Conservation (phyloP, 2,797 vertebrate species). For the Coregonus ussuriensis region DNA sequence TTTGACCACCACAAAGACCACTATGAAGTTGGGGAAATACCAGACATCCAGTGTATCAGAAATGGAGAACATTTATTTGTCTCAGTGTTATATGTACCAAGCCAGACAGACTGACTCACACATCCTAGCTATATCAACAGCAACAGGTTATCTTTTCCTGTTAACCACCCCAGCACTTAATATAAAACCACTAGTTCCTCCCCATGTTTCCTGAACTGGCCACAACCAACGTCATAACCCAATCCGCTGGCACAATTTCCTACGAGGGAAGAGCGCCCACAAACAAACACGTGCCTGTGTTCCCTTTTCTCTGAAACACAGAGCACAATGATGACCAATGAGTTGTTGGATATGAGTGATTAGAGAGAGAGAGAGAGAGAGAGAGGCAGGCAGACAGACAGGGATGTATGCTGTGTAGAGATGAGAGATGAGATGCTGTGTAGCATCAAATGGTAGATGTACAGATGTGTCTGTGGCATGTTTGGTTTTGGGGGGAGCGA, state of each 20-base stretch:
- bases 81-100: slow-evolving; percentile 45
- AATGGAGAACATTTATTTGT: background rate
- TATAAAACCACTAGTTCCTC: slow-evolving; percentile 80
- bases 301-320: background rate
- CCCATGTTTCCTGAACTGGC: slow-evolving; percentile 72
- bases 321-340: slow-evolving; percentile 5
- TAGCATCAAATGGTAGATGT: slow-evolving; percentile 63
- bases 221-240: slow-evolving; percentile 74
- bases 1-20: slow-evolving; percentile 14
- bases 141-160: slow-evolving; percentile 76
- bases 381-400: too few relatives aligned
- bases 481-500: slow-evolving; percentile 33
- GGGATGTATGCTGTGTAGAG: slow-evolving; percentile 11
- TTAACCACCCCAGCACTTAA: slow-evolving; percentile 74
- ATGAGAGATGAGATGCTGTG: slow-evolving; percentile 36
- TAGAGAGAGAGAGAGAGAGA: slow-evolving; percentile 12
- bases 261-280: slow-evolving; percentile 55
- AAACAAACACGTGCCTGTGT: slow-evolving; percentile 56
- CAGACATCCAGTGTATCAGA: background rate
- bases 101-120: slow-evolving; percentile 49
- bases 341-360: slow-evolving; percentile 38
- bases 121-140: slow-evolving; percentile 69
- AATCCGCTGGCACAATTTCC: slow-evolving; percentile 58
- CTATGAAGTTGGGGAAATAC: slow-evolving; percentile 1
- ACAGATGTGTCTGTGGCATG: slow-evolving; percentile 57